Evolutionary conservation across 2,797 vertebrate species (phyloP).

Genomic region (Remorina albescens): DNA sequence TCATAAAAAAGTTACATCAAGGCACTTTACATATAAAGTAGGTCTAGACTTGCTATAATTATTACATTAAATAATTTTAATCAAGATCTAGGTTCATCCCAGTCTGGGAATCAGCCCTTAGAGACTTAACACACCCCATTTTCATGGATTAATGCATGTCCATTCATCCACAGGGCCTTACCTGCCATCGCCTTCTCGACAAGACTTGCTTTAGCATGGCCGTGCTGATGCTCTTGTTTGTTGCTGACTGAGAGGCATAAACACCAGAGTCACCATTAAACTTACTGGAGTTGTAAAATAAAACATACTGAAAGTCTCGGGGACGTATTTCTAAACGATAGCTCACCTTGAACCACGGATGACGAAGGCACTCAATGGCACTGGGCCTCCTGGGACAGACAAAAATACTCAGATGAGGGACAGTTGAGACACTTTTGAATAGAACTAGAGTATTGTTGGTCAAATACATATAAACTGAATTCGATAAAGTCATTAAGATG

Average conservation of each 20-base stretch:
- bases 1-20: too few species aligned
- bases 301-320: background rate
- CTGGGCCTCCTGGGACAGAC: constrained; percentile 89
- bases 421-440: background rate
- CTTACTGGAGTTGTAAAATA: background rate
- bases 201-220: constrained; percentile 92
- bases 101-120: background rate
- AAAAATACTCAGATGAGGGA: background rate
- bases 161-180: constrained; percentile 63
- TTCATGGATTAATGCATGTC: background rate
- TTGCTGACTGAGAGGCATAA: constrained; percentile 84
- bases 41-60: too few species aligned
- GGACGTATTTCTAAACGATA: background rate
- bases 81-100: background rate
- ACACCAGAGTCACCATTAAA: constrained; percentile 1
- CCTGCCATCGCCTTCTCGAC: constrained; percentile 95
- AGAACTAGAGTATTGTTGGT: background rate
- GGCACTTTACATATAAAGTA: too few species aligned
- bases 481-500: constrained; percentile 2
- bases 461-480: background rate
- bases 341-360: constrained; percentile 97
- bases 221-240: constrained; percentile 91
- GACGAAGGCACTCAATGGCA: constrained; percentile 92
- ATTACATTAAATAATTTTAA: too few species aligned
- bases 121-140: background rate